phyloP scores from a whole-genome alignment of 2,888 invertebrate species.

The Zygothrica quintamaculata region DNA sequence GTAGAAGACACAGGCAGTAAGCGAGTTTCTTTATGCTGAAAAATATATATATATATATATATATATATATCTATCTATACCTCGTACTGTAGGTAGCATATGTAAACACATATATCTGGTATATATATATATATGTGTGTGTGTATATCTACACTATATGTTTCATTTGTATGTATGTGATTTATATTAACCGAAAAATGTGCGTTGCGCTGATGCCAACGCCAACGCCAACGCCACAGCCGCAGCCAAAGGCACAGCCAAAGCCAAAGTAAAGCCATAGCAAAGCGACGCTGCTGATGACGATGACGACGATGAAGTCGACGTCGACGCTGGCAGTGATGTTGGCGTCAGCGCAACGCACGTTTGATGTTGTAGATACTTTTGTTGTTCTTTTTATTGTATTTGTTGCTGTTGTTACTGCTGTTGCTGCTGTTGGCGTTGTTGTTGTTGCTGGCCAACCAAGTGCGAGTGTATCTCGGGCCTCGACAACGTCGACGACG shows the following conservation, averaged over 20 bases:
- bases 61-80: slow-evolving; percentile 52
- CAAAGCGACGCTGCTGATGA: slow-evolving; percentile 21
- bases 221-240: no score
- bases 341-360: slow-evolving; percentile 65
- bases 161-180: slow-evolving; percentile 55
- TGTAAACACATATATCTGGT: slow-evolving; percentile 15
- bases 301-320: slow-evolving; percentile 13
- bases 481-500: slow-evolving; percentile 53
- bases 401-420: no score
- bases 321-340: slow-evolving; percentile 14
- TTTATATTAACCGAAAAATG: slow-evolving; percentile 75
- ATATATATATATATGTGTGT: slow-evolving; percentile 8
- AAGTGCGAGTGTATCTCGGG: slow-evolving; percentile 63
- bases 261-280: no score
- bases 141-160: slow-evolving; percentile 22
- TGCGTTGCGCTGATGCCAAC: slow-evolving; percentile 46
- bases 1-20: slow-evolving; percentile 27
- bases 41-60: no score
- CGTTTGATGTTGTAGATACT: slow-evolving; percentile 77
- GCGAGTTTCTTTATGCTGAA: slow-evolving; percentile 58
- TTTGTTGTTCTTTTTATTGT: slow-evolving; percentile 46
- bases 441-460: slow-evolving; percentile 41
- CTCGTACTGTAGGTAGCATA: slow-evolving; percentile 36
- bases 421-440: slow-evolving; percentile 27
- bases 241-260: no score